Evolutionary conservation across 2,888 invertebrate genomes (phyloP).

Genomic region (Calameuta idolon): DNA sequence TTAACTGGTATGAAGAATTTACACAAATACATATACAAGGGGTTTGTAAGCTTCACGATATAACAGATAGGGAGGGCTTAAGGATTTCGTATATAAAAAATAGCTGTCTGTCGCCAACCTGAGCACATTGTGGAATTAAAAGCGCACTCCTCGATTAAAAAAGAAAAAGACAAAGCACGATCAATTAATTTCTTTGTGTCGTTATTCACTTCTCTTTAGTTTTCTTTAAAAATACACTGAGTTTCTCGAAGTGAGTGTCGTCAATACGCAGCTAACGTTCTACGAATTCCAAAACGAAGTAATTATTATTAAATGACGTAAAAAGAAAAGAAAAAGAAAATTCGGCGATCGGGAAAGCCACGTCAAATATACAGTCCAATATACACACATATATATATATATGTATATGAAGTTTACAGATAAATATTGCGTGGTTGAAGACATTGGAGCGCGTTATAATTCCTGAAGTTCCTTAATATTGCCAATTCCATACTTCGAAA

Average conservation of each 20-base stretch:
- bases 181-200: background rate
- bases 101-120: conserved; percentile 1
- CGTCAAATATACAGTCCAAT: background rate
- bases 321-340: conserved; percentile 27
- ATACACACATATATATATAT: background rate
- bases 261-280: background rate
- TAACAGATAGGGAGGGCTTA: background rate
- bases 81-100: conserved; percentile 10
- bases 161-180: background rate
- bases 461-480: background rate
- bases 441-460: background rate
- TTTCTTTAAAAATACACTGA: background rate
- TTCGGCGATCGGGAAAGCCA: conserved; percentile 16
- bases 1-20: conserved; percentile 2
- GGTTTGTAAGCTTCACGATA: background rate
- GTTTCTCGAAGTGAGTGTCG: background rate
- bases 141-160: background rate
- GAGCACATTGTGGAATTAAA: background rate
- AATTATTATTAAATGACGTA: conserved; percentile 11
- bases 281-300: background rate
- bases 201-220: background rate
- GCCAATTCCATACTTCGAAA: background rate
- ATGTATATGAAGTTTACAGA: background rate
- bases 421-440: background rate
- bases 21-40: background rate